Evolutionary conservation across 2,888 invertebrate species (phyloP).

Genomic region (Augiades crinisus): DNA sequence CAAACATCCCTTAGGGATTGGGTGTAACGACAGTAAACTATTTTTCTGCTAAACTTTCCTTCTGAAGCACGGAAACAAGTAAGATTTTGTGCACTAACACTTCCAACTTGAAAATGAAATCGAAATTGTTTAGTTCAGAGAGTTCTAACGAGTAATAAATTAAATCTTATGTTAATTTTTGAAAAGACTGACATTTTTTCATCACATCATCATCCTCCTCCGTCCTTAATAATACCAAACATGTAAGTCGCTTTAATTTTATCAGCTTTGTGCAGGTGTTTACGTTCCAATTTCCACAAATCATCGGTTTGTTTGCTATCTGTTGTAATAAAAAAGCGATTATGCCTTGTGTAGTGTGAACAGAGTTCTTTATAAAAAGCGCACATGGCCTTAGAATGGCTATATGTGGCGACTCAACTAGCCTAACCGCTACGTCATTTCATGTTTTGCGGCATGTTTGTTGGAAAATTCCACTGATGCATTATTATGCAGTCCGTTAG

Average conservation of each 20-base stretch:
- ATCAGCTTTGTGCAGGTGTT: conserved; percentile 5
- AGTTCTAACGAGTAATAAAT: no score
- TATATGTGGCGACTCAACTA: conserved; percentile 19
- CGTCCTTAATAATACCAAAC: no score
- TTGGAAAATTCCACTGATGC: conserved; percentile 23
- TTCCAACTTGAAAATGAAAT: no score
- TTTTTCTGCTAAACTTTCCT: no score
- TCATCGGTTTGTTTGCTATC: not conserved
- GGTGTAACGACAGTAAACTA: no score
- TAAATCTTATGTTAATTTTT: no score
- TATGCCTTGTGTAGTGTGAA: conserved; percentile 8
- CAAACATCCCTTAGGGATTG: no score
- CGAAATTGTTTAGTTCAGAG: no score
- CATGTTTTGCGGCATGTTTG: conserved; percentile 17
- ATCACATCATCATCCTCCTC: no score
- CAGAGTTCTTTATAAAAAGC: conserved; percentile 1
- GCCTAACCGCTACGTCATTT: conserved; percentile 20
- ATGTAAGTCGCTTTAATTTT: not conserved
- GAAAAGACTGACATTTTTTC: not conserved
- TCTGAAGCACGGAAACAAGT: no score
- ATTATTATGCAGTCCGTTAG: conserved; percentile 23
- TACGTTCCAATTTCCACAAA: not conserved
- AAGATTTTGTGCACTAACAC: no score
- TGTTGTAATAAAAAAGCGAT: conserved; percentile 7
- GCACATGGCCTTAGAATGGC: conserved; percentile 7